phyloP scores from a whole-genome alignment of 2,888 invertebrate genomes.

The Clitarchus hookeri region DNA sequence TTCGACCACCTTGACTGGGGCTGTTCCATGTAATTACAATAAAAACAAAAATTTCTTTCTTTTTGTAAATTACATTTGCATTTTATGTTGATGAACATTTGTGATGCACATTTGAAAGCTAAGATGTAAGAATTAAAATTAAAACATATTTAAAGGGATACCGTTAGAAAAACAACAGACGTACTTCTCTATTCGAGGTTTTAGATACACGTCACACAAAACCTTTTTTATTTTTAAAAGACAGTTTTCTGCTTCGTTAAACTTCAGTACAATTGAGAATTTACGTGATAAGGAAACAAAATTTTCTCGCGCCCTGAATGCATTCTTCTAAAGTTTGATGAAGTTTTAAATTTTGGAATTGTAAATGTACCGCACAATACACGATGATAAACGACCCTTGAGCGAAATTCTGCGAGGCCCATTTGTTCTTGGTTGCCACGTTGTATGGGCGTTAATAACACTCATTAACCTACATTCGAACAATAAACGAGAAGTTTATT shows the following conservation, averaged over 20 bases:
- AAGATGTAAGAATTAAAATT: background rate
- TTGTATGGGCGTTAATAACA: background rate
- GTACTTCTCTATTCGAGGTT: no score
- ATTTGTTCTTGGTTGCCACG: background rate
- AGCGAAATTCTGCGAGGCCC: no score
- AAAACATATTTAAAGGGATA: background rate
- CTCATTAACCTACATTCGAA: background rate
- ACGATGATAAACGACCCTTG: background rate
- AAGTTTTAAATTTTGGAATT: background rate
- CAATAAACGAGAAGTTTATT: conserved; percentile 24
- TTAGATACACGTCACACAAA: background rate
- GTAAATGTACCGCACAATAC: background rate
- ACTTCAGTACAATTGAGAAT: background rate
- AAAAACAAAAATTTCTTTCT: no score
- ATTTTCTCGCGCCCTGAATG: background rate
- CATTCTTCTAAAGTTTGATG: conserved; percentile 11
- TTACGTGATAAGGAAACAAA: background rate
- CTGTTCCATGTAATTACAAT: no score
- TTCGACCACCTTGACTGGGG: no score
- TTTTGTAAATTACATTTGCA: no score
- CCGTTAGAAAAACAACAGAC: no score
- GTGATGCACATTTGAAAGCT: no score
- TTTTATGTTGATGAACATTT: no score
- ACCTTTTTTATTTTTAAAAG: background rate
- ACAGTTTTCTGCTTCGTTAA: background rate